Evolutionary conservation across 2,113 vertebrate species (phyloP).

Genomic region (Etheostoma cragini): DNA sequence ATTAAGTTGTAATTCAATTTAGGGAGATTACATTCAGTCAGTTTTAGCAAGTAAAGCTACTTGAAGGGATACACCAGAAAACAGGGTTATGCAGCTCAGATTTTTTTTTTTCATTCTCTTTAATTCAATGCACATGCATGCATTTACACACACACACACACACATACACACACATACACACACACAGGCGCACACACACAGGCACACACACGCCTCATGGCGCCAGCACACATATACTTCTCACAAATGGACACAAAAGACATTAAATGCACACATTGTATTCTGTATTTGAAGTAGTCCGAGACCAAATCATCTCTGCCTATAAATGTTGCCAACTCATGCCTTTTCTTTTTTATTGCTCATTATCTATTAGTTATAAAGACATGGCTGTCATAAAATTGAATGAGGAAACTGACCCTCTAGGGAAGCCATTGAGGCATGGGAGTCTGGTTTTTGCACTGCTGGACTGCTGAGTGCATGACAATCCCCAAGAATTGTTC

Average conservation of each 20-base stretch:
- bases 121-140: not conserved
- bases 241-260: not conserved
- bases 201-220: not conserved
- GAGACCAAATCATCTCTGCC: not conserved
- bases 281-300: slow-evolving; percentile 14
- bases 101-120: not conserved
- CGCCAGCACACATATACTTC: not conserved
- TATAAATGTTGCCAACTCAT: not conserved
- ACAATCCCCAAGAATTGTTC: not conserved
- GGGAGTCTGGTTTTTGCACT: not conserved
- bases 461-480: not conserved
- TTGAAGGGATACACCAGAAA: slow-evolving; percentile 5
- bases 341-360: slow-evolving; percentile 3
- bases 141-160: not conserved
- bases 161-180: not conserved
- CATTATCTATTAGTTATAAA: slow-evolving; percentile 21
- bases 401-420: not conserved
- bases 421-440: not conserved
- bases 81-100: slow-evolving; percentile 6
- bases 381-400: not conserved
- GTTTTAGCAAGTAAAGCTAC: slow-evolving; percentile 12
- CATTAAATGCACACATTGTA: not conserved
- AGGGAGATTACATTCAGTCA: slow-evolving; percentile 47
- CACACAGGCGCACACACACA: not conserved
- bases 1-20: slow-evolving; percentile 63